Percentiles rank a stretch among this genome's conserved stretches.
These are phyloP conservation scores for Mesocentrotus franciscanus DNA, from an alignment of 53 echinoderm and acorn worm genomes.

Conservation along the genomic window DNA sequence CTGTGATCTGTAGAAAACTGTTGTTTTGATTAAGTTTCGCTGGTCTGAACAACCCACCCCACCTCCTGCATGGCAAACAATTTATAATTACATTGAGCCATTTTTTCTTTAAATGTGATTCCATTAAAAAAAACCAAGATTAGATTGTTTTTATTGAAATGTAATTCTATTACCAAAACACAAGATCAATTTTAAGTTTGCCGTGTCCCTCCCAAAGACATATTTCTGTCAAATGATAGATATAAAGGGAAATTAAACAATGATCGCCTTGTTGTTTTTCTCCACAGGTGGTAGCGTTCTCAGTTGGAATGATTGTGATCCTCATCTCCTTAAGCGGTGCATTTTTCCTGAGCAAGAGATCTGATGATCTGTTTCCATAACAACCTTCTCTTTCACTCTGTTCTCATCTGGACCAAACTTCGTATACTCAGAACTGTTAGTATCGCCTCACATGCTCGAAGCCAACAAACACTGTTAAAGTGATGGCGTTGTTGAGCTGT, in stretches of 20 bases:
- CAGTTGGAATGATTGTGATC: slow-evolving; percentile 78
- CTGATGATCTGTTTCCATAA: slow-evolving; percentile 73
- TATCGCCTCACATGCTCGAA: neutral
- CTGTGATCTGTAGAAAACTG: too few species aligned
- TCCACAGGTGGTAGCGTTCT: slow-evolving; percentile 85
- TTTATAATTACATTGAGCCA: too few species aligned
- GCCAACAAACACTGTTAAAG: neutral
- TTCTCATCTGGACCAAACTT: slow-evolving; percentile 40
- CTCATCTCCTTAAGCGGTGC: slow-evolving; percentile 76
- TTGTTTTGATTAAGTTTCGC: too few species aligned
- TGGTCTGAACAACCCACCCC: too few species aligned
- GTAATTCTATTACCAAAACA: too few species aligned
- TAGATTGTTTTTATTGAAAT: too few species aligned
- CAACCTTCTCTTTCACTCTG: slow-evolving; percentile 13
- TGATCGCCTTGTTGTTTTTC: neutral
- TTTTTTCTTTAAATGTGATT: too few species aligned
- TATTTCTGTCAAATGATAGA: neutral
- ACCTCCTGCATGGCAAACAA: too few species aligned
- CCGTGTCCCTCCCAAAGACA: neutral
- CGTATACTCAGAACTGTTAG: neutral
- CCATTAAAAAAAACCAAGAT: too few species aligned
- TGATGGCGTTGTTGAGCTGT: neutral
- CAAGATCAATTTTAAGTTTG: too few species aligned
- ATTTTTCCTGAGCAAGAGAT: slow-evolving; percentile 83
- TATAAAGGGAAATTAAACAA: neutral